Evolutionary conservation across 2,888 invertebrate species (phyloP), one percentile per base, ranked within the genome.

Genomic region (Heteromurus nitidus): DNA sequence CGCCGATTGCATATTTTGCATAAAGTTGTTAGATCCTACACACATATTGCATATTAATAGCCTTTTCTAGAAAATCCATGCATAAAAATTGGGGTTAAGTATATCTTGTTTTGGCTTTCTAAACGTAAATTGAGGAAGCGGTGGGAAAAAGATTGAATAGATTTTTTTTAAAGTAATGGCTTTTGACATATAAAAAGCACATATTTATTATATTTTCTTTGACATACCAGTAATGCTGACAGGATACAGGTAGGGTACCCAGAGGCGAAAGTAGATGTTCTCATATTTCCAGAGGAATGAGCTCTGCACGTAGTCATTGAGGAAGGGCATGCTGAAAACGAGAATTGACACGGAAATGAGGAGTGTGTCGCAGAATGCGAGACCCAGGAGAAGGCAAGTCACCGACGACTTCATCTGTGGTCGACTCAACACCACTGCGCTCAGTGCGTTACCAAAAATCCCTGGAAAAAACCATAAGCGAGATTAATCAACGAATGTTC

Each of bases 351-450:
- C 95, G 87, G 96, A 91, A 88, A 98, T 95, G 87, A 98, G 92
- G 85, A 95, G 92, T 13, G 96, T 96, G 91, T 99, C 99, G 90
- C 96, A 97, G 87, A 96, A 92, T 26, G 98, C 98, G 87, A 99
- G 92, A 3, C 97, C 97, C 85, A 96, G 95, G 82, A 99, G 92
- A 88, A 98, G 92, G 90, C 96, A 96, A 90, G 98, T 98, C 88
- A 98, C 96, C 88, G 97, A 97, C 80, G 96, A 96, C 88, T 95
- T 93, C 98, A 98, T 98, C 90, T 97, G 95, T 26, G 97, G 96
- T 74, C 96, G 92, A 80, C 96, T 95, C 69, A 97, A 91, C 87
- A 97, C 96, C 82, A 97, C 93, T 92, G 96, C 95, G 50, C 97
- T 94, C 76, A 98, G 94, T 79, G 95, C 92, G 90, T 97, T 98